These are phyloP conservation scores for Anoplius nigerrimus DNA, from an alignment of 2,888 invertebrate species.

Conservation along the genomic window DNA sequence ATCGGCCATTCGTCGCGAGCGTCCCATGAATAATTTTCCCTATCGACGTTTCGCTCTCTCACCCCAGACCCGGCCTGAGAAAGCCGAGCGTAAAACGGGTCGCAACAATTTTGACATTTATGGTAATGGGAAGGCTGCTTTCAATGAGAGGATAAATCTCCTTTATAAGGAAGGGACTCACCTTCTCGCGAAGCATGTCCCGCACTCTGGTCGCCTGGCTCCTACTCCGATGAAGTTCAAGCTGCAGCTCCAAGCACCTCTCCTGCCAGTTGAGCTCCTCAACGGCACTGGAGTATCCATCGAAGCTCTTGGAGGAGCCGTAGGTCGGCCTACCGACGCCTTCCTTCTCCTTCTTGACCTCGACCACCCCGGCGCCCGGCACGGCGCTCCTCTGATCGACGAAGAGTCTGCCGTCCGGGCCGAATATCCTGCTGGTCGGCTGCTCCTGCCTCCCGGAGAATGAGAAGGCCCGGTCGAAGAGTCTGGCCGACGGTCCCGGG, in stretches of 20 bases:
- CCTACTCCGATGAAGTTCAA: slow-evolving; percentile 90
- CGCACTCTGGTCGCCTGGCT: slow-evolving; percentile 91
- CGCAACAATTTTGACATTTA: too few species aligned
- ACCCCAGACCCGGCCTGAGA: too few species aligned
- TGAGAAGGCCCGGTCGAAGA: slow-evolving; percentile 63
- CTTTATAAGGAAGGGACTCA: slow-evolving; percentile 75
- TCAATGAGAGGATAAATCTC: too few species aligned
- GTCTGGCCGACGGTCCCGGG: slow-evolving; percentile 41
- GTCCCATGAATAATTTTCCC: too few species aligned
- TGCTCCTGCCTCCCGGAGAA: slow-evolving; percentile 47
- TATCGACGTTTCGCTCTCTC: too few species aligned
- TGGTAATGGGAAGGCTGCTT: too few species aligned
- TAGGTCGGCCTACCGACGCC: slow-evolving; percentile 57
- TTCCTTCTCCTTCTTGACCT: slow-evolving; percentile 73
- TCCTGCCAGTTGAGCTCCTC: slow-evolving; percentile 90
- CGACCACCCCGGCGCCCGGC: slow-evolving; percentile 27
- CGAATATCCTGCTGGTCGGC: slow-evolving; percentile 30
- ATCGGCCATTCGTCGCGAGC: too few species aligned
- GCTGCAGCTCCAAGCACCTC: slow-evolving; percentile 88
- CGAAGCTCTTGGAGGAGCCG: slow-evolving; percentile 70
- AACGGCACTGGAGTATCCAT: slow-evolving; percentile 67
- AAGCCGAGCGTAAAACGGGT: too few species aligned
- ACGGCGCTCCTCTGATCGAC: slow-evolving; percentile 46
- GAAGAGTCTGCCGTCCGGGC: slow-evolving; percentile 41
- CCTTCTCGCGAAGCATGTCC: slow-evolving; percentile 94